These are phyloP conservation scores for Drosophila kikkawai DNA, from an alignment of 1,140 invertebrate genomes.

Conservation along the genomic window DNA sequence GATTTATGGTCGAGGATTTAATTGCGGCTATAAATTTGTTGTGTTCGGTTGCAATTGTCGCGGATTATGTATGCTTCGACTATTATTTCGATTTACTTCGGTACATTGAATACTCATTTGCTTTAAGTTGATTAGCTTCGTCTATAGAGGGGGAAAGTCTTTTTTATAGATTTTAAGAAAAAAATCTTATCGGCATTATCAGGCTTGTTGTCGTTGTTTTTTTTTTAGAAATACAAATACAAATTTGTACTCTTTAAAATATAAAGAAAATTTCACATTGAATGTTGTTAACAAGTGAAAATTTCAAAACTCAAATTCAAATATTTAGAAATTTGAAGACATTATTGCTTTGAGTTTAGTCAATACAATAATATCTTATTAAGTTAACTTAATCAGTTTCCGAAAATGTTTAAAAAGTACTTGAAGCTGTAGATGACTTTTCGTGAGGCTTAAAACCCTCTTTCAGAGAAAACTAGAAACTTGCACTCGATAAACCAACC, in stretches of 20 bases:
- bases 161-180: background rate
- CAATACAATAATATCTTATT: background rate
- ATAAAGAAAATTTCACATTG: background rate
- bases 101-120: constrained; percentile 20
- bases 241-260: background rate
- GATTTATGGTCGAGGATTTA: constrained; percentile 65
- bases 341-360: background rate
- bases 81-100: constrained; percentile 38
- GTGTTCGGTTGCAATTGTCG: constrained; percentile 63
- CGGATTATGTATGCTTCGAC: constrained; percentile 48
- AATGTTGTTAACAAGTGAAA: too few relatives aligned
- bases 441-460: background rate
- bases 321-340: background rate
- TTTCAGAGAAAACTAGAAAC: constrained; percentile 3
- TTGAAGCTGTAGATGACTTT: background rate
- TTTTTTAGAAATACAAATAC: background rate
- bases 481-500: background rate
- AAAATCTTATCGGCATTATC: background rate
- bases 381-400: background rate
- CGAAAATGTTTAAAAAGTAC: background rate
- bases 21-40: constrained; percentile 71
- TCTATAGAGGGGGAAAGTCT: background rate
- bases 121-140: constrained; percentile 26
- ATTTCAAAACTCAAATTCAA: too few relatives aligned
- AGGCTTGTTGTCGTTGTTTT: background rate